Evolutionary conservation across 1,140 invertebrate species (phyloP).

Genomic region (Teleopsis dalmanni): DNA sequence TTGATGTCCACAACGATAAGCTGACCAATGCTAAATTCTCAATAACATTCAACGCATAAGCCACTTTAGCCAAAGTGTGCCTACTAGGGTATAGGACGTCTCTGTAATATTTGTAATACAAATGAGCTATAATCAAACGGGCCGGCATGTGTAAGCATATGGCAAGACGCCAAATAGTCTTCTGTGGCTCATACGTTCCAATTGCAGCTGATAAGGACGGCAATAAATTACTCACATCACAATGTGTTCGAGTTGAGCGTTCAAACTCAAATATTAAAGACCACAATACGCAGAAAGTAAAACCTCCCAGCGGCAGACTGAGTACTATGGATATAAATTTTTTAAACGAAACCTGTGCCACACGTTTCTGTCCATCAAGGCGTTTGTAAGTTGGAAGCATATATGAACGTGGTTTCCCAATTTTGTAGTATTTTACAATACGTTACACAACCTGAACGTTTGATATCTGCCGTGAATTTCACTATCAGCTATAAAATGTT

Average conservation of each 20-base stretch:
- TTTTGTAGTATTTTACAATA: no score
- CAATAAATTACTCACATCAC: conserved; percentile 78
- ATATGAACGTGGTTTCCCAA: no score
- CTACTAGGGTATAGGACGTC: conserved; percentile 52
- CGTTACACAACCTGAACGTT: no score
- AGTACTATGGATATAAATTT: conserved; percentile 62
- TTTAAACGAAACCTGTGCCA: conserved; percentile 29
- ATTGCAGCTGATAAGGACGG: conserved; percentile 93
- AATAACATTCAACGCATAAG: conserved; percentile 65
- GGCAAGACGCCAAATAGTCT: conserved; percentile 77
- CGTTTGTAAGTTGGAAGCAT: no score
- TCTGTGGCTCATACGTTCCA: conserved; percentile 81
- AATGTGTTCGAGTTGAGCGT: conserved; percentile 76
- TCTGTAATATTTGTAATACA: conserved; percentile 57
- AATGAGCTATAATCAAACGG: conserved; percentile 61
- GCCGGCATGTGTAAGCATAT: conserved; percentile 69
- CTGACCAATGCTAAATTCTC: conserved; percentile 78
- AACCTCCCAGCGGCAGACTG: conserved; percentile 63
- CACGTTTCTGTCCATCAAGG: conserved; percentile 26
- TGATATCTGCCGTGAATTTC: no score
- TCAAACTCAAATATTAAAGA: conserved; percentile 77
- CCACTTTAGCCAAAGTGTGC: conserved; percentile 55
- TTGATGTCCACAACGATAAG: conserved; percentile 83
- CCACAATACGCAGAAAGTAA: conserved; percentile 64
- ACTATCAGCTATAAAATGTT: no score